Percentiles rank a stretch among this genome's conserved stretches.
Conservation (phyloP, 2,888 invertebrate species). For the Danaus chrysippus region DNA sequence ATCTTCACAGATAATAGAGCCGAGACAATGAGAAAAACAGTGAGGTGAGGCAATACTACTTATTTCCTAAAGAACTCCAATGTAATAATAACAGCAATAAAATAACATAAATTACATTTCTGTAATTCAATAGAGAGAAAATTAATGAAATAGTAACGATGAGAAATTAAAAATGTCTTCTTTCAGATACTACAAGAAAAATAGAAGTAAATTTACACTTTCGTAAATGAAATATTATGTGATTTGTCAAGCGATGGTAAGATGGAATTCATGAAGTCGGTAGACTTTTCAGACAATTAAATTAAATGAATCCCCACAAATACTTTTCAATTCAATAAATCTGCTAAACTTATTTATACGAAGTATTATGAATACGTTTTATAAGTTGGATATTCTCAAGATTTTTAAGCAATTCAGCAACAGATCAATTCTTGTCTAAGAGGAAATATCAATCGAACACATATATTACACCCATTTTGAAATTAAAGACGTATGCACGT, state of each 20-base stretch:
- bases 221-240: neutral
- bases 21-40: constrained; percentile 20
- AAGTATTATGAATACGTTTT: constrained; percentile 22
- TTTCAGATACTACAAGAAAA: no score
- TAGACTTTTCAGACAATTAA: constrained; percentile 28
- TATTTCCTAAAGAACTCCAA: constrained; percentile 23
- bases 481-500: no score
- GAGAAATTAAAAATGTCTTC: no score
- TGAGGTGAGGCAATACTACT: constrained; percentile 22
- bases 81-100: neutral
- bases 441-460: neutral
- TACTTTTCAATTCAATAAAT: constrained; percentile 39
- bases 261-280: constrained; percentile 5
- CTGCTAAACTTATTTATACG: constrained; percentile 35
- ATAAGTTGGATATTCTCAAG: constrained; percentile 19
- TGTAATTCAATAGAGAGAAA: neutral
- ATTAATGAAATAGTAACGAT: no score
- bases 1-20: constrained; percentile 23
- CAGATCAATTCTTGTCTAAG: neutral
- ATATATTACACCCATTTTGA: neutral
- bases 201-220: no score
- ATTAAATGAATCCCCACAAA: constrained; percentile 34
- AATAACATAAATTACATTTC: neutral
- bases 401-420: constrained; percentile 25
- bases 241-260: neutral